Base-by-base conservation (phyloP, 92 coral and sea anemone species). In the Siderastrea siderea region DNA sequence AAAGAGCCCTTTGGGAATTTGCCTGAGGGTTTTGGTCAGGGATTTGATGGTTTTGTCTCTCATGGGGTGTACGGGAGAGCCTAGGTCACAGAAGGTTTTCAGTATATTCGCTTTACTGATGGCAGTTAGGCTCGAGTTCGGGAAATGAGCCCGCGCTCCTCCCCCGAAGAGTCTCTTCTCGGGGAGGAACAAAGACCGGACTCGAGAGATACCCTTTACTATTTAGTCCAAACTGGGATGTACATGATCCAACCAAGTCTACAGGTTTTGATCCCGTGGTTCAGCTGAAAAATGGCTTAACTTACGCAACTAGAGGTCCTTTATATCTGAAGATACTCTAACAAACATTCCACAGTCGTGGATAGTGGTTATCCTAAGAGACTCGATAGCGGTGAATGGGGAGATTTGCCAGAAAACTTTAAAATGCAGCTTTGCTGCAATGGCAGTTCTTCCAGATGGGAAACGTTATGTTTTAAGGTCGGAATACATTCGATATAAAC, bases 401-500 rank as follows among this genome's bases (percentile, higher is more conserved):
- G 38, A 16, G 3, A 9, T 69, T 69, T 69, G 17, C 74, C 52
- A 46, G 52, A 14, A 46, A 69, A 46, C 74, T 69, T 69, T 69
- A 44, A 44, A 69, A 69, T 44, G 74, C 15, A 51, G 74, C 3
- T 69, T 69, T 44, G 74, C 45, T 69, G 74, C 74, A 19, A 69
- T 69, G 74, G 15, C 6, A 5, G 53, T 69, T 47, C 17, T 69
- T 10, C 74, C 50, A 47, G 45, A 69, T 69, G 51, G n/a, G 2
- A 69, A 69, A 45, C 74, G 45, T 69, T 8, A 69, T 69, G 74
- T 69, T 1, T 10, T 46, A 69, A 69, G 74, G 4, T 8, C 74
- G 2, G 19, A 69, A 44, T 69, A 69, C 74, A 69, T 69, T 69
- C 74, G 52, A 46, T 69, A 69, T 43, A 44, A 7, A 3, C 5